phyloP scores from a whole-genome alignment of 2,113 vertebrate species.

The Cheirogaleus medius region DNA sequence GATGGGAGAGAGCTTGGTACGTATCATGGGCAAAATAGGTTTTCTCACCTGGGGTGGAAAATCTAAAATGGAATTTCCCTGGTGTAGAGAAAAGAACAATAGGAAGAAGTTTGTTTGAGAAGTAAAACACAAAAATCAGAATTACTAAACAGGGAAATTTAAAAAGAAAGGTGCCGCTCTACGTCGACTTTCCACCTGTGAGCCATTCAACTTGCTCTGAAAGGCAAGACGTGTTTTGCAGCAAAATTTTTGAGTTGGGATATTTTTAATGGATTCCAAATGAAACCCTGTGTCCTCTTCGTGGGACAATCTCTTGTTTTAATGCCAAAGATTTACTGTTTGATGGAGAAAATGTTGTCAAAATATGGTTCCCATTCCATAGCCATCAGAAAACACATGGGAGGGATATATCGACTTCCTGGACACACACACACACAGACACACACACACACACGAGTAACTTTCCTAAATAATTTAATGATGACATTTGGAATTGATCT shows the following conservation, averaged over 20 bases:
- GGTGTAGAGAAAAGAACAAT: not conserved
- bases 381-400: conserved; percentile 72
- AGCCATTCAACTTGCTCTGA: not conserved
- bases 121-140: not conserved
- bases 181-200: not conserved
- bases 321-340: conserved; percentile 62
- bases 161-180: not conserved
- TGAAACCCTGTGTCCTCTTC: conserved; percentile 56
- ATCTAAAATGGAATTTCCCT: not conserved
- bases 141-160: not conserved
- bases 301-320: conserved; percentile 40
- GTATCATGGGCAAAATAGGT: fast-evolving
- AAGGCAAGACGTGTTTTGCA: not conserved
- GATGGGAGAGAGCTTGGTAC: fast-evolving
- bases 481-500: conserved; percentile 78
- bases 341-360: conserved; percentile 60
- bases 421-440: not conserved
- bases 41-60: not conserved
- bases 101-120: not conserved
- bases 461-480: conserved; percentile 69
- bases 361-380: conserved; percentile 64
- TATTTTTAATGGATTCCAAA: conserved; percentile 61
- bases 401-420: conserved; percentile 51
- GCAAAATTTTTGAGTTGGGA: not conserved
- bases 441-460: not conserved